These are phyloP conservation scores for Melanocharis versteri DNA, from an alignment of 2,113 vertebrate genomes.

Conservation along the genomic window DNA sequence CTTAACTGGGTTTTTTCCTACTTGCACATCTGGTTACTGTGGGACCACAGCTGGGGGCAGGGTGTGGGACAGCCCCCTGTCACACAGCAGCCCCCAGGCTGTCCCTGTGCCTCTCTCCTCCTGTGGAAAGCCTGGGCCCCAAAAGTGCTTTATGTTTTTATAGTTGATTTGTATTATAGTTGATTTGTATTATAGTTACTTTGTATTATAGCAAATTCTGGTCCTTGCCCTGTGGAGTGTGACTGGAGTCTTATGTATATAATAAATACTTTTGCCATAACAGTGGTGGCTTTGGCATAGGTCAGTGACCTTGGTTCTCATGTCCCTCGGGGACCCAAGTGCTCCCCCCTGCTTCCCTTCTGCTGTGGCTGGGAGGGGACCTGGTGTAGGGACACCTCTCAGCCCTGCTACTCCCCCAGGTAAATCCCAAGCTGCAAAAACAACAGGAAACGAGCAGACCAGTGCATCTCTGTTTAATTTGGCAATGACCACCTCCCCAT, in stretches of 20 bases:
- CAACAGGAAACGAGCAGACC: not conserved
- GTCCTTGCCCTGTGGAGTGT: constrained; percentile 65
- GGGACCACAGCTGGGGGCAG: constrained; percentile 7
- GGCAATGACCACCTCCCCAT: not conserved
- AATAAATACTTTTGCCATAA: constrained; percentile 71
- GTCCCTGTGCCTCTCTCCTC: constrained; percentile 54
- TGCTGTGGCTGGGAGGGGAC: not conserved
- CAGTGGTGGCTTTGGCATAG: not conserved
- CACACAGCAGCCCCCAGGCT: constrained; percentile 5
- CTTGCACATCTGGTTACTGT: constrained; percentile 44
- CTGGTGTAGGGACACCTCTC: not conserved
- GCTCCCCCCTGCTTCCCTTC: not conserved
- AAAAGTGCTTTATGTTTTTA: constrained; percentile 73
- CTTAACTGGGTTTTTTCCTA: constrained; percentile 23
- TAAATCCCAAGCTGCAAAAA: not conserved
- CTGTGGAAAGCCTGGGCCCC: constrained; percentile 49
- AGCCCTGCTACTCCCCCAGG: not conserved
- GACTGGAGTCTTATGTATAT: constrained; percentile 62
- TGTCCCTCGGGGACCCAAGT: rapidly evolving
- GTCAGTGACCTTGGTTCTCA: not conserved
- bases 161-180: constrained; percentile 67
- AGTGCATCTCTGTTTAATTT: not conserved
- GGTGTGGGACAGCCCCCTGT: not conserved
- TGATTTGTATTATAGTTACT: constrained; percentile 52
- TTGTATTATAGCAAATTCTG: constrained; percentile 61